Percentiles rank a stretch among this genome's conserved stretches.
Evolutionary conservation across 2,797 vertebrate species (phyloP).

Genomic region (Trachops cirrhosus): DNA sequence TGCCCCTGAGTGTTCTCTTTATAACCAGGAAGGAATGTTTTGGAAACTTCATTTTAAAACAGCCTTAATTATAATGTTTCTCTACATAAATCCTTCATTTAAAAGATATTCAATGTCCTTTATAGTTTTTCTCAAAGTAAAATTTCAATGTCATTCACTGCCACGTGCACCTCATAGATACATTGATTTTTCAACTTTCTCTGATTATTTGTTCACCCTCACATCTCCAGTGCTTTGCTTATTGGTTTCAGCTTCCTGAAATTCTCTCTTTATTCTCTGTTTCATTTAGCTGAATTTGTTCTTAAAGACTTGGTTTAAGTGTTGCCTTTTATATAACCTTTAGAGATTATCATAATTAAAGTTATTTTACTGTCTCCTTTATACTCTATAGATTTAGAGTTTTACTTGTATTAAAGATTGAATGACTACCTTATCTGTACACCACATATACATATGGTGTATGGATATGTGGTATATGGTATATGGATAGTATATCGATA

Average conservation of each 20-base stretch:
- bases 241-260: background rate
- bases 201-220: background rate
- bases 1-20: background rate
- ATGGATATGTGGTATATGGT: no score
- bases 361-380: background rate
- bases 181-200: background rate
- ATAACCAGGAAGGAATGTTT: background rate
- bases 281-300: conserved; percentile 25
- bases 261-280: background rate
- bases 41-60: background rate
- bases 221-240: background rate
- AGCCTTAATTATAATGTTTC: background rate
- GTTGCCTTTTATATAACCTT: background rate
- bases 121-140: background rate
- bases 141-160: background rate
- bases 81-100: background rate
- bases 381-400: background rate
- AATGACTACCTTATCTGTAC: background rate
- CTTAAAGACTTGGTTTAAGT: conserved; percentile 3
- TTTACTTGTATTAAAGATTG: background rate
- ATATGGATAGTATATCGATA: no score
- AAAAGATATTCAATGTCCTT: background rate
- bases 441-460: no score
- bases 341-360: background rate
- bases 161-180: background rate